Evolutionary conservation across 1,140 invertebrate genomes (phyloP).

Genomic region (Megalopta genalis): DNA sequence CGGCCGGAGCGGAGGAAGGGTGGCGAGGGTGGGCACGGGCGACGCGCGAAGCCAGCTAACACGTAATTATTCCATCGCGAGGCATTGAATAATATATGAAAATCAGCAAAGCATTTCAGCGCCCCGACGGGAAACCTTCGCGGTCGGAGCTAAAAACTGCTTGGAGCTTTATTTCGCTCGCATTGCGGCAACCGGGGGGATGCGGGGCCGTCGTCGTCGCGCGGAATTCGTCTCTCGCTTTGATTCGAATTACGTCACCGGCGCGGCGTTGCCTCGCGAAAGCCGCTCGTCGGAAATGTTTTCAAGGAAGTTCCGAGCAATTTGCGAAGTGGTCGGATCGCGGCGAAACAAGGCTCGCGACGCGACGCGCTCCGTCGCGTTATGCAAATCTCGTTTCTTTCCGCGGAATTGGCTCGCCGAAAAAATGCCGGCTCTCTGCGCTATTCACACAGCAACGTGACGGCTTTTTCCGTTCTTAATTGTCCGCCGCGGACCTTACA

Average conservation of each 20-base stretch:
- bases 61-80: neutral
- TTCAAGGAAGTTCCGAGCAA: neutral
- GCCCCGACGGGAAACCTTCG: neutral
- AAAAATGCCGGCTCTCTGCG: neutral
- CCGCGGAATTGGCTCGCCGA: neutral
- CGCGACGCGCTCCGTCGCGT: neutral
- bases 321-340: conserved; percentile 14
- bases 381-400: neutral
- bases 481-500: too few species aligned
- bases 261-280: neutral
- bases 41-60: neutral
- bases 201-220: neutral
- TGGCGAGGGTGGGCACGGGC: too few species aligned
- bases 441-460: neutral
- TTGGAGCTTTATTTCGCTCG: neutral
- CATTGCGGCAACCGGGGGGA: neutral
- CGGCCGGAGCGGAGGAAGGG: too few species aligned
- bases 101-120: neutral
- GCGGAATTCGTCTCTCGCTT: neutral
- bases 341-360: neutral
- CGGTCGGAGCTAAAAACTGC: neutral
- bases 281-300: conserved; percentile 3
- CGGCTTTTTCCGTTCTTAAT: too few species aligned
- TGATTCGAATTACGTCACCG: conserved; percentile 15
- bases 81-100: neutral